Conservation (phyloP, 23 tunicate genomes). For the Corella eumyota region DNA sequence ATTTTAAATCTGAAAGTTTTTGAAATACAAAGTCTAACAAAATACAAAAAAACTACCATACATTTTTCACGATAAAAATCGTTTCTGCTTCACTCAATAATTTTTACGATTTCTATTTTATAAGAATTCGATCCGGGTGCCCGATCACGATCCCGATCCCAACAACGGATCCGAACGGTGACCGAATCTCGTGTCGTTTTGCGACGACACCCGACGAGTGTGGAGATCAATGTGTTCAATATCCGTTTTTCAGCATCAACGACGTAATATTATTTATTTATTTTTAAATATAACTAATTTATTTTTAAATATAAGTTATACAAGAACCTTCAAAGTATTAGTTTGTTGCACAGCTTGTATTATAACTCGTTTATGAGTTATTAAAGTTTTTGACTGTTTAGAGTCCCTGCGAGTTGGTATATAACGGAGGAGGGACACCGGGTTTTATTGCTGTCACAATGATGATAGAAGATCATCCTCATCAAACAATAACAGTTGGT, state of each 20-base stretch:
- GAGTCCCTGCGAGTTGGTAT: conserved; percentile 39
- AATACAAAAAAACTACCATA: too few species aligned
- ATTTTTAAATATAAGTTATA: too few species aligned
- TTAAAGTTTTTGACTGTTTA: conserved; percentile 5
- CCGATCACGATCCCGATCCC: conserved; percentile 38
- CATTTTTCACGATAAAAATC: too few species aligned
- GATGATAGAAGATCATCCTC: conserved; percentile 58
- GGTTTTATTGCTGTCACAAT: conserved; percentile 34
- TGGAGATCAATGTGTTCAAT: conserved; percentile 36
- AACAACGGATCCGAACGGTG: conserved; percentile 50
- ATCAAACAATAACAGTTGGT: not conserved
- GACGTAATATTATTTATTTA: conserved; percentile 7
- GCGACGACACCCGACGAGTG: conserved; percentile 17
- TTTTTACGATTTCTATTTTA: too few species aligned
- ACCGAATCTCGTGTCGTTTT: conserved; percentile 46
- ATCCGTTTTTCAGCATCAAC: conserved; percentile 20
- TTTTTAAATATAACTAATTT: not conserved
- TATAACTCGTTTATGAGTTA: too few species aligned
- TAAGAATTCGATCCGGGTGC: conserved; percentile 80
- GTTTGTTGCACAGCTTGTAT: too few species aligned
- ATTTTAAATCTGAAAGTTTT: too few species aligned
- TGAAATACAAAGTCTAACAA: too few species aligned
- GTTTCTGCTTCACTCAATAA: too few species aligned
- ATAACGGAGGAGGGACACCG: conserved; percentile 60
- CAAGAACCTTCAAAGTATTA: too few species aligned